Base-by-base conservation (phyloP, 2,797 vertebrate species). In the Paedocypris micromegethes region DNA sequence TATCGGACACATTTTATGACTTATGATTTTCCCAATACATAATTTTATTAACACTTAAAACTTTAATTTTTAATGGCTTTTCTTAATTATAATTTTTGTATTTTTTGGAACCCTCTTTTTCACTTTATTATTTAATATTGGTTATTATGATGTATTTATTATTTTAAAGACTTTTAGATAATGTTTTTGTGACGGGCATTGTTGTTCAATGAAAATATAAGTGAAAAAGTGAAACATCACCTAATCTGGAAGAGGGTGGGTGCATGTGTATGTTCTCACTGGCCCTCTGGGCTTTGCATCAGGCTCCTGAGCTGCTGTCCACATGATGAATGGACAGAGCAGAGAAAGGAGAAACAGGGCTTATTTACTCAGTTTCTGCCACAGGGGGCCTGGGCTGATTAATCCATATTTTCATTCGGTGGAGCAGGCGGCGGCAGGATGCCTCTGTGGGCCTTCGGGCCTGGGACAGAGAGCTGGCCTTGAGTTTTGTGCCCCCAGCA, bases 381-480 rank as follows among this genome's bases (percentile, higher is more conserved):
- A 64, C 73, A 72, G 68, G 70, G 72, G 64, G 73, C 60, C 45
- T 44, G 5, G 40, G 6, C 74, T 77, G 75, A 79, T 74, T 69
- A 72, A 77, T 70, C 74, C 55, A 62, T 76, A 66, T 81, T 76
- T 79, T 75, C 55, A 77, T 73, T 76, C 62, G 70, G 67, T n/a
- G 6, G 58, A 76, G 71, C 71, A 58, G 75, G 66, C 63, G 58
- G 66, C 67, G 58, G 71, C 53, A 70, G 49, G 63, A 51, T 37
- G n/a, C 61, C 66, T 64, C 51, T 39, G 57, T 51, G 23, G 43
- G 66, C 55, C 48, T 49, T 53, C 8, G 59, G 66, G 38, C 58
- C 39, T 0, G 4, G 62, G 61, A 70, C 45, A 44, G 66, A 74
- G 72, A 54, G 49, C 40, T 49, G 47, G 60, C 23, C 56, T 59